Base-by-base conservation (phyloP, 2,113 vertebrate genomes). In the Chionomys nivalis region DNA sequence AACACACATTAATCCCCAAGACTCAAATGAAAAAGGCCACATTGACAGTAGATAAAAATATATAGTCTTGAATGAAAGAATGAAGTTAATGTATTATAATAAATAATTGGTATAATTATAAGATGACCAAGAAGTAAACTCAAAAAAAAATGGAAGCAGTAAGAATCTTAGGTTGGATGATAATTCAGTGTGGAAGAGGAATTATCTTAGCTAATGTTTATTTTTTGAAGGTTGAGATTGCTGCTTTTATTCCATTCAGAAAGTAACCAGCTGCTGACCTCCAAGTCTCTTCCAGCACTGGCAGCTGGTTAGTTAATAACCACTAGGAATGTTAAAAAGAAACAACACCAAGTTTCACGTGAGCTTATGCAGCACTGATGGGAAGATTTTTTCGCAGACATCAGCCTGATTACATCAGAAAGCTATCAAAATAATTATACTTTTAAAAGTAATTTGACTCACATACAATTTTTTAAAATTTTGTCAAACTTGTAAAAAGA, bases 311-410 rank as follows among this genome's bases (percentile, higher is more conserved):
- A 96, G 87, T 96, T 95, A 97, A 91, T 96, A 95, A 96, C 70
- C 79, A 91, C 21, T 85, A 36, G 44, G 47, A 96, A 90, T 92
- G 93, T 95, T 97, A 96, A 96, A 97, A 96, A 96, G 90, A 97
- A 97, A 95, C 83, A 96, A 75, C 33, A 66, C 89, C 90, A 93
- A 96, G 58, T 81, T 96, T 97, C 52, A 77, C 58, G n/a, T 88
- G 75, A 76, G 26, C 77, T 94, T 92, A 79, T 52, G 21, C 28
- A 87, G 21, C 92, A n/a, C 75, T 55, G 19, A 93, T 42, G 68
- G 79, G 68, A 89, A 96, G 81, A 26, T 31, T 28, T 90, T 90
- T 26, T 72, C 68, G 76, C 66, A 83, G 36, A 79, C 47, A 68
- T 93, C 7, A 33, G 47, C 75, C 87, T 79, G 42, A 26, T 89